A percentile compares a stretch with the other conserved stretches of the same genome.
Evolutionary conservation across 2,797 vertebrate genomes (phyloP).

Genomic region (Poeciliopsis infans): DNA sequence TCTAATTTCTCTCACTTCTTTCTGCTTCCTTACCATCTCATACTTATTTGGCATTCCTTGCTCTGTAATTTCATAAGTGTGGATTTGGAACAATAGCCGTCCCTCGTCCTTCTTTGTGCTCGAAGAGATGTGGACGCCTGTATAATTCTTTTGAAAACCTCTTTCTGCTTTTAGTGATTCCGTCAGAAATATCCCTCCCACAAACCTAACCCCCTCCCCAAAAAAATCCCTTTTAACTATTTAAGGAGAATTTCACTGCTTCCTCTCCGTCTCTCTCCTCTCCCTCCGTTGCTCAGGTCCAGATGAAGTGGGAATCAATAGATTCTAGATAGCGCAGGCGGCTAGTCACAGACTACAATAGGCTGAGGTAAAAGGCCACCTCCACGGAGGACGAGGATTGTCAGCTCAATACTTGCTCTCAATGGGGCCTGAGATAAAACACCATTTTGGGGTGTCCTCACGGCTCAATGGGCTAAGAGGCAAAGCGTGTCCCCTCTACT

Average conservation of each 20-base stretch:
- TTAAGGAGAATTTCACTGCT: slow-evolving; percentile 33
- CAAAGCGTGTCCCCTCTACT: slow-evolving; percentile 66
- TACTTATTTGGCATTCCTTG: neutral
- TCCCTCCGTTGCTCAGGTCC: slow-evolving; percentile 54
- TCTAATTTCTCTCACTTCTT: neutral
- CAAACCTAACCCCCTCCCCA: slow-evolving; percentile 4
- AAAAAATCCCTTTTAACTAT: slow-evolving; percentile 38
- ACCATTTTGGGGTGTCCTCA: slow-evolving; percentile 73
- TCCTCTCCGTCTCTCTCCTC: slow-evolving; percentile 30
- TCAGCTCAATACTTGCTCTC: slow-evolving; percentile 74
- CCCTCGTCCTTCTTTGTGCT: neutral
- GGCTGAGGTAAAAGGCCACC: slow-evolving; percentile 75
- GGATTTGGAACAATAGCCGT: neutral
- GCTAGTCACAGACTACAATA: slow-evolving; percentile 74
- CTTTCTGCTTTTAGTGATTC: neutral
- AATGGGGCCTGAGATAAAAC: slow-evolving; percentile 72
- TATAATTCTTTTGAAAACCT: neutral
- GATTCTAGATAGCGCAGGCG: slow-evolving; percentile 73
- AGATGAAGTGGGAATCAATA: slow-evolving; percentile 79
- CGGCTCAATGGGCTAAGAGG: slow-evolving; percentile 73
- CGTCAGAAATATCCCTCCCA: neutral
- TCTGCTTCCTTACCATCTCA: neutral
- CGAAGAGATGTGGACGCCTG: neutral
- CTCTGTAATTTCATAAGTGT: neutral
- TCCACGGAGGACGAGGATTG: slow-evolving; percentile 73